Percentiles rank a stretch among this genome's conserved stretches.
Conservation (phyloP, 2,888 invertebrate species). For the Nasonia oneida region DNA sequence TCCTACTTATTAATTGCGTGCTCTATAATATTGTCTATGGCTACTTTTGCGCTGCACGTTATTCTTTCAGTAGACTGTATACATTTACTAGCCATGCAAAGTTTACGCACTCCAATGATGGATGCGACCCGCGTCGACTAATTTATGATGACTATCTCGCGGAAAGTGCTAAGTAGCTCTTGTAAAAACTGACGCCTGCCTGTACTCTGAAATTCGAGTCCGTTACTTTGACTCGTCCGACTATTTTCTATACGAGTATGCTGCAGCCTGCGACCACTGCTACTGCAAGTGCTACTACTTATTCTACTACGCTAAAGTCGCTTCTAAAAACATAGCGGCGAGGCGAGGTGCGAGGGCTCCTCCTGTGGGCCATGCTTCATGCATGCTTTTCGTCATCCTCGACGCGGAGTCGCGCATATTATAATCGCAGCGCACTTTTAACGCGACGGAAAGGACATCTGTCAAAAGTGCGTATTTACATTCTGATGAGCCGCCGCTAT, state of each 20-base stretch:
- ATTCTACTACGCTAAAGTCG: not conserved
- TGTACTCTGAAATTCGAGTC: not conserved
- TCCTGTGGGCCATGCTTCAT: not conserved
- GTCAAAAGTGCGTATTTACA: slow-evolving; percentile 53
- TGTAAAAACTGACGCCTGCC: not conserved
- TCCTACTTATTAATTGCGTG: slow-evolving; percentile 42
- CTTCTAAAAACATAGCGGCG: not conserved
- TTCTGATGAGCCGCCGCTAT: slow-evolving; percentile 41
- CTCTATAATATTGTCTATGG: not conserved
- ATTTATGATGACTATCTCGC: slow-evolving; percentile 38
- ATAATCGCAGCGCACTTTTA: not conserved
- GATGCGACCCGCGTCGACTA: slow-evolving; percentile 10
- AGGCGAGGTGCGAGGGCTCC: not conserved
- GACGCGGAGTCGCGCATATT: too few species aligned
- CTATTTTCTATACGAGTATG: too few species aligned
- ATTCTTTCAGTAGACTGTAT: not conserved
- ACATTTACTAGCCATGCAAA: slow-evolving; percentile 35
- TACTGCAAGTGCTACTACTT: not conserved
- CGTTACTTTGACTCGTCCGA: too few species aligned
- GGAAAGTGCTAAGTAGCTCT: too few species aligned
- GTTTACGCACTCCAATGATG: slow-evolving; percentile 10
- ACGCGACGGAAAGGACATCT: slow-evolving; percentile 16
- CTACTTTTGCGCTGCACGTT: not conserved
- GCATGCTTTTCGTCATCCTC: not conserved
- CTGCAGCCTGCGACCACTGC: too few species aligned